Percentiles rank a stretch among this genome's conserved stretches.
Evolutionary conservation across 1,140 invertebrate genomes (phyloP).

Genomic region (Drosophila pallidifrons): DNA sequence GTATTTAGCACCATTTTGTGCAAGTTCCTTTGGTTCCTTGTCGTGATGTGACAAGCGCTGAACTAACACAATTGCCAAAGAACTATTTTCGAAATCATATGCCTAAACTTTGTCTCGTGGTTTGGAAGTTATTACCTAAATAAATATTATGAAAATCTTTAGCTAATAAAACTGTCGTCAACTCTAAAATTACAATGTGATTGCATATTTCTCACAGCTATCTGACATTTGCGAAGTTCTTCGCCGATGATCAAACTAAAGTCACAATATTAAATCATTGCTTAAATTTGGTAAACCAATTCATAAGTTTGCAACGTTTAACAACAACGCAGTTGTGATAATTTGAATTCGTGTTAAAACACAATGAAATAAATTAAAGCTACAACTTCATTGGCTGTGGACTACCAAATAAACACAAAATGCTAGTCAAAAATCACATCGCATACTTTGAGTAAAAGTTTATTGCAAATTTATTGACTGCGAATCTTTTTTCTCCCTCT

Average conservation of each 20-base stretch:
- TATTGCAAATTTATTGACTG: slow-evolving; percentile 23
- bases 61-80: slow-evolving; percentile 1
- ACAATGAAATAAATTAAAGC: slow-evolving; percentile 11
- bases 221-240: not conserved
- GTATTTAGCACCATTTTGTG: slow-evolving; percentile 32
- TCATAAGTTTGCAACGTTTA: not conserved
- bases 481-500: slow-evolving; percentile 17
- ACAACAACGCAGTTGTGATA: slow-evolving; percentile 8
- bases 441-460: slow-evolving; percentile 4
- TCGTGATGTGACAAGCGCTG: slow-evolving; percentile 24
- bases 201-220: slow-evolving; percentile 1
- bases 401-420: slow-evolving; percentile 24
- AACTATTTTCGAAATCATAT: not conserved
- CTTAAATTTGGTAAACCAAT: not conserved
- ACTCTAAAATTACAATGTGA: not conserved
- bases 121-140: not conserved
- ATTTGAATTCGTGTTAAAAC: slow-evolving; percentile 15
- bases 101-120: not conserved
- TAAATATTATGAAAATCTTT: not conserved
- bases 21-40: slow-evolving; percentile 21
- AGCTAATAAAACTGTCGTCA: not conserved
- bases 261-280: not conserved
- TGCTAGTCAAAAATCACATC: slow-evolving; percentile 36
- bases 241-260: not conserved
- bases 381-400: not conserved